phyloP scores from a whole-genome alignment of 2,113 vertebrate genomes.

The Chaetops frenatus region DNA sequence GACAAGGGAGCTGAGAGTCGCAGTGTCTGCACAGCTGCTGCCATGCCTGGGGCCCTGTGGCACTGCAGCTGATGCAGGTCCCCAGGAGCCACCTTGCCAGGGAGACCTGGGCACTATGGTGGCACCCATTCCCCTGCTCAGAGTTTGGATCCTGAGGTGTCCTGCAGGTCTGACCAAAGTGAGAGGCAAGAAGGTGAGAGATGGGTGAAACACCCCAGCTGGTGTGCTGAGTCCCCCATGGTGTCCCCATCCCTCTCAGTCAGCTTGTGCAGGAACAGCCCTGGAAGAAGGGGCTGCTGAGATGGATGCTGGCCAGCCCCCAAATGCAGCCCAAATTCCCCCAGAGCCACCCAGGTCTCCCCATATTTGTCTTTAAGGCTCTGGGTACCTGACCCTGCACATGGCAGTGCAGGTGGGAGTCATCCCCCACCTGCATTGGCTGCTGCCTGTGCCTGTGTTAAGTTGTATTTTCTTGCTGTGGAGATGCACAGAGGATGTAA shows the following conservation, averaged over 20 bases:
- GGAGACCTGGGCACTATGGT: background rate
- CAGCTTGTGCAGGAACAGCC: background rate
- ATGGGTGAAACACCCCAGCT: background rate
- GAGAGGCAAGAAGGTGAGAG: background rate
- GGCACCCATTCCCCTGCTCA: background rate
- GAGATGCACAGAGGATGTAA: fast-evolving
- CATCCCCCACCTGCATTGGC: fast-evolving
- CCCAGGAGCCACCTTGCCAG: background rate
- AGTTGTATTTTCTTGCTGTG: background rate
- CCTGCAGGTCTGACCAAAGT: background rate
- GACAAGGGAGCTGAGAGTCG: background rate
- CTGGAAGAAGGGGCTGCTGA: background rate
- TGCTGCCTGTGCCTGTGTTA: background rate
- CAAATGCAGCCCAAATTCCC: background rate
- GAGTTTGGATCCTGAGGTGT: background rate
- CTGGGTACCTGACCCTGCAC: fast-evolving
- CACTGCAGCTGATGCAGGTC: background rate
- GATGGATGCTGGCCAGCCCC: no score
- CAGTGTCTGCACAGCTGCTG: background rate
- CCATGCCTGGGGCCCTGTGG: fast-evolving
- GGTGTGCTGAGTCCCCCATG: fast-evolving
- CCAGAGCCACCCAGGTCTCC: background rate
- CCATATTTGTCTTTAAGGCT: background rate
- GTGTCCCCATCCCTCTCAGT: background rate
- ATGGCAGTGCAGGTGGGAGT: background rate